A percentile compares a stretch with the other conserved stretches of the same genome.
These are phyloP conservation scores for Phrynocephalus vlangalii DNA, from an alignment of 2,797 vertebrate genomes.

Conservation along the genomic window DNA sequence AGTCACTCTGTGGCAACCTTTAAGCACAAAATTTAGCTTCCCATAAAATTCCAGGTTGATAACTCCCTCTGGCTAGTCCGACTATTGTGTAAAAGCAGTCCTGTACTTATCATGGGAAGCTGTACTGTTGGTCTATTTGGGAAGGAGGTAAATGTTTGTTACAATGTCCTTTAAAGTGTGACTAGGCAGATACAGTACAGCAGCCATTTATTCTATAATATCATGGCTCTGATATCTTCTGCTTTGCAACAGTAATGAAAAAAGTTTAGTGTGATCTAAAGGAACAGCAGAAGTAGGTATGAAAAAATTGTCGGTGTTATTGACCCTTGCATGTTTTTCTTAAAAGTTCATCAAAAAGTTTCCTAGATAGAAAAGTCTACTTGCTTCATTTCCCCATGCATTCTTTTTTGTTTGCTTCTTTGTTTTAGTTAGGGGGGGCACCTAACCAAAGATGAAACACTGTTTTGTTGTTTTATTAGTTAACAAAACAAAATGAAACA, in stretches of 20 bases:
- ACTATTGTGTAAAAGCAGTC: constrained; percentile 13
- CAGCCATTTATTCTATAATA: background rate
- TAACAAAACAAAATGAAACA: too few species aligned
- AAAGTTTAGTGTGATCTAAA: background rate
- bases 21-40: constrained; percentile 33
- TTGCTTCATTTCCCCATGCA: too few species aligned
- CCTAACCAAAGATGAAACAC: too few species aligned
- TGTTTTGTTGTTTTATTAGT: too few species aligned
- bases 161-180: background rate
- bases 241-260: background rate
- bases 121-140: background rate
- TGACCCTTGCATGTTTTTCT: too few species aligned
- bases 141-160: background rate
- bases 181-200: background rate
- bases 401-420: too few species aligned
- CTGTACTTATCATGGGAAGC: background rate
- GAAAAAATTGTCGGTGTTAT: too few species aligned
- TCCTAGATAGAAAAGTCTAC: too few species aligned
- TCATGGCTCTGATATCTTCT: background rate
- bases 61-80: constrained; percentile 2
- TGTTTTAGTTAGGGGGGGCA: too few species aligned
- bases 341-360: too few species aligned
- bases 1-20: constrained; percentile 39
- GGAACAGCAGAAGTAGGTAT: background rate
- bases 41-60: constrained; percentile 39